Conservation (phyloP, 2,113 vertebrate species). For the Lasiurus cinereus region DNA sequence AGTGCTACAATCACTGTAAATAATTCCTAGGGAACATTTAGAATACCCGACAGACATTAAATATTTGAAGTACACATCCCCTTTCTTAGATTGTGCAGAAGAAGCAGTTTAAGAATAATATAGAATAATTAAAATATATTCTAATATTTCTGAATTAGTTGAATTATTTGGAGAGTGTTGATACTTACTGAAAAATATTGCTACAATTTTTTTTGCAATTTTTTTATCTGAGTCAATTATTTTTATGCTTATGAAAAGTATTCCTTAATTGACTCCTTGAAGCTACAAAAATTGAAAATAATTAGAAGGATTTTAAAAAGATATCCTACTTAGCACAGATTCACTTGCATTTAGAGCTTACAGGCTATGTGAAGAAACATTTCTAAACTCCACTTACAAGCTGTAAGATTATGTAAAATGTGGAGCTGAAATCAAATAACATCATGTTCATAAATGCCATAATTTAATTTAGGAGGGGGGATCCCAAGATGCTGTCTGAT, state of each 20-base stretch:
- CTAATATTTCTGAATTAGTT: not conserved
- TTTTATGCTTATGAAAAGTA: not conserved
- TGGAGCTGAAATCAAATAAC: not conserved
- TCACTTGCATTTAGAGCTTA: not conserved
- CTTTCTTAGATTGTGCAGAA: not conserved
- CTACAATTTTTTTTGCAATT: not conserved
- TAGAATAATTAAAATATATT: constrained; percentile 21
- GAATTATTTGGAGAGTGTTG: not conserved
- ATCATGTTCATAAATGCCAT: not conserved
- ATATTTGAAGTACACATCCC: not conserved
- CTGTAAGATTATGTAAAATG: not conserved
- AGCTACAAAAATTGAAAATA: constrained; percentile 13
- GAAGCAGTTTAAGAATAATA: not conserved
- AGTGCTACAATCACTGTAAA: not conserved
- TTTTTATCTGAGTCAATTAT: constrained; percentile 26
- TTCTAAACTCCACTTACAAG: not conserved
- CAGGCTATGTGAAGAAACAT: not conserved
- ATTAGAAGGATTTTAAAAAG: not conserved
- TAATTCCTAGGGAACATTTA: not conserved
- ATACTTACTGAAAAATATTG: not conserved
- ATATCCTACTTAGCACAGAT: not conserved
- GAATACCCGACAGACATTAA: not conserved
- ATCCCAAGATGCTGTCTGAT: not conserved
- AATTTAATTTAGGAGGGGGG: not conserved
- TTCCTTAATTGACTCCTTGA: not conserved